These are phyloP conservation scores for Contarinia nasturtii DNA, from an alignment of 1,140 invertebrate species.

Conservation along the genomic window DNA sequence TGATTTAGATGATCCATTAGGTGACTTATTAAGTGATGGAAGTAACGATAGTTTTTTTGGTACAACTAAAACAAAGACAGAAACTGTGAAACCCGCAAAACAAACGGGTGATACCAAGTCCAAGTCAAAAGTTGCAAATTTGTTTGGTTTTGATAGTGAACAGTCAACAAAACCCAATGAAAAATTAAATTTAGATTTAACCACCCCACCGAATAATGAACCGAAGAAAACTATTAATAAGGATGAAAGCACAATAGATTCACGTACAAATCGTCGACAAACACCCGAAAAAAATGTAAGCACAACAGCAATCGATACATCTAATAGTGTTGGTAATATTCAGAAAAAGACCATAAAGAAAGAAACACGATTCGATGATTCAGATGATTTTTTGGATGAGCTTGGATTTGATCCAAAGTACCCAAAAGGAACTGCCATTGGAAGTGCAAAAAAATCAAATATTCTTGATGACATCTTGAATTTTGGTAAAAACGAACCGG, in stretches of 20 bases:
- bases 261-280: neutral
- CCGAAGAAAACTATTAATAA: no score
- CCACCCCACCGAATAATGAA: no score
- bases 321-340: neutral
- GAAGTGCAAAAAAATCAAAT: conserved; percentile 6
- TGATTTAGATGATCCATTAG: conserved; percentile 22
- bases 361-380: conserved; percentile 8
- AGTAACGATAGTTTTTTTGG: conserved; percentile 32
- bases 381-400: conserved; percentile 14
- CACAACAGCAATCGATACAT: neutral
- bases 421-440: conserved; percentile 11
- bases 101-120: conserved; percentile 6
- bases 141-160: conserved; percentile 17
- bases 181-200: conserved; percentile 6
- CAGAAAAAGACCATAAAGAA: conserved; percentile 7
- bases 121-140: conserved; percentile 16
- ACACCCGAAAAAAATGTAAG: neutral
- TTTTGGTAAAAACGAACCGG: conserved; percentile 8
- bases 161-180: neutral
- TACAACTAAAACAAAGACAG: conserved; percentile 16
- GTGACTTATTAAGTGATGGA: conserved; percentile 25
- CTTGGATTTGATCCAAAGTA: conserved; percentile 22
- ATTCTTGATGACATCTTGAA: conserved; percentile 8
- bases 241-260: no score
- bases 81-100: conserved; percentile 9